Conservation (phyloP, 1,140 invertebrate genomes). For the Plectrocnemia conspersa region DNA sequence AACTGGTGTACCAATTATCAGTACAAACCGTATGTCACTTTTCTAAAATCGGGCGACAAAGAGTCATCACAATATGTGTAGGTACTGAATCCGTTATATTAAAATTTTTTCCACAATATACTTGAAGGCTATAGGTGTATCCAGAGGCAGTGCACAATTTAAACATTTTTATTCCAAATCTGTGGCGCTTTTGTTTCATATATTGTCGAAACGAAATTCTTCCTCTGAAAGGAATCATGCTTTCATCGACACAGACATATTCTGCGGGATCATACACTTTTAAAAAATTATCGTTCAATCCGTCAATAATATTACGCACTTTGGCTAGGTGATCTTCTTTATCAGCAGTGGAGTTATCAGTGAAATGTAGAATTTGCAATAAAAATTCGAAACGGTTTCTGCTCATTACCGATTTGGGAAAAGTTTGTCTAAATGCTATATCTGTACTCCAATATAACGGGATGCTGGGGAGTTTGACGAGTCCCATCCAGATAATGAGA, state of each 20-base stretch:
- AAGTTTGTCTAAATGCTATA: constrained; percentile 6
- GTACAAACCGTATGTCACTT: constrained; percentile 36
- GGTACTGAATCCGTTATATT: constrained; percentile 22
- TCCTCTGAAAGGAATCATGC: constrained; percentile 39
- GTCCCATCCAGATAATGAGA: constrained; percentile 10
- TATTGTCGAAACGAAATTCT: constrained; percentile 37
- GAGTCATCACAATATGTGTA: constrained; percentile 31
- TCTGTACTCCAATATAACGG: constrained; percentile 12
- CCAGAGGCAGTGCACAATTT: constrained; percentile 38
- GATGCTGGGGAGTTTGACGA: constrained; percentile 8
- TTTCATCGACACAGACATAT: constrained; percentile 38
- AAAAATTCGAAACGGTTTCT: constrained; percentile 38
- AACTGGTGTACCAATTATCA: constrained; percentile 43
- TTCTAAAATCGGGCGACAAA: constrained; percentile 31
- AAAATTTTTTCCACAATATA: constrained; percentile 38
- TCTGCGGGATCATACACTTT: constrained; percentile 12
- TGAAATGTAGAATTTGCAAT: constrained; percentile 37
- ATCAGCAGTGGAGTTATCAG: constrained; percentile 27
- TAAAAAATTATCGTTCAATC: constrained; percentile 12
- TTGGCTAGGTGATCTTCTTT: constrained; percentile 7
- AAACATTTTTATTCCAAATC: constrained; percentile 40
- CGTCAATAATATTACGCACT: constrained; percentile 7
- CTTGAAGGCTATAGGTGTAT: constrained; percentile 38
- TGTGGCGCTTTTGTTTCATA: constrained; percentile 38
- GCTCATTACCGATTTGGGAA: constrained; percentile 14